Evolutionary conservation across 1,140 invertebrate species (phyloP).

Genomic region (Drosophila mayri): DNA sequence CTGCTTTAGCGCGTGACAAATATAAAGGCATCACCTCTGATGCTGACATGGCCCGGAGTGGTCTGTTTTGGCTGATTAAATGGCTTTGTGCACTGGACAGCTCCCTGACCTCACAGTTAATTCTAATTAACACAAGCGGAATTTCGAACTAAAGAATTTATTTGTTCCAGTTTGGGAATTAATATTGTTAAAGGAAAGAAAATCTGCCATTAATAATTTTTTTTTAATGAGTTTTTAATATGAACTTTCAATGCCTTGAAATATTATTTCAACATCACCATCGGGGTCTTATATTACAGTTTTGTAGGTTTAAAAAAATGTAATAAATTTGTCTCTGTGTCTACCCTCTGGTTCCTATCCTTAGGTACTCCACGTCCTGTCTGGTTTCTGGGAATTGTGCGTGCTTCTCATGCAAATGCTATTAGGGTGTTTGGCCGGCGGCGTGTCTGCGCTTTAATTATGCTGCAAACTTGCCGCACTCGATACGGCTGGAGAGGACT

Average conservation of each 20-base stretch:
- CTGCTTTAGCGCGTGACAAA: constrained; percentile 12
- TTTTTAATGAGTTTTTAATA: too few species aligned
- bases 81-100: constrained; percentile 15
- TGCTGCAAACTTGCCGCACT: constrained; percentile 71
- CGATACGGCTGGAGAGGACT: constrained; percentile 34
- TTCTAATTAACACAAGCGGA: too few species aligned
- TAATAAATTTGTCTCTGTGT: constrained; percentile 10
- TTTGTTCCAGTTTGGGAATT: neutral
- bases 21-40: constrained; percentile 1
- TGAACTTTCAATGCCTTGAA: too few species aligned
- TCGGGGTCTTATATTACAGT: neutral
- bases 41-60: neutral
- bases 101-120: neutral
- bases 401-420: constrained; percentile 71
- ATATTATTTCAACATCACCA: too few species aligned
- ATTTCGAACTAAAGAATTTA: neutral
- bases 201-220: too few species aligned
- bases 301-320: too few species aligned
- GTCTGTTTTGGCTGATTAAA: constrained; percentile 11
- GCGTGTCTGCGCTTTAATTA: constrained; percentile 74
- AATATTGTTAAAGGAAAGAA: neutral
- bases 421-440: constrained; percentile 45
- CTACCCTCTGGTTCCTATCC: neutral
- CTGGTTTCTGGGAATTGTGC: constrained; percentile 44
- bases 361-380: constrained; percentile 20